phyloP scores from a whole-genome alignment of 1,140 invertebrate genomes.

The Yoshiicerus persimilis region DNA sequence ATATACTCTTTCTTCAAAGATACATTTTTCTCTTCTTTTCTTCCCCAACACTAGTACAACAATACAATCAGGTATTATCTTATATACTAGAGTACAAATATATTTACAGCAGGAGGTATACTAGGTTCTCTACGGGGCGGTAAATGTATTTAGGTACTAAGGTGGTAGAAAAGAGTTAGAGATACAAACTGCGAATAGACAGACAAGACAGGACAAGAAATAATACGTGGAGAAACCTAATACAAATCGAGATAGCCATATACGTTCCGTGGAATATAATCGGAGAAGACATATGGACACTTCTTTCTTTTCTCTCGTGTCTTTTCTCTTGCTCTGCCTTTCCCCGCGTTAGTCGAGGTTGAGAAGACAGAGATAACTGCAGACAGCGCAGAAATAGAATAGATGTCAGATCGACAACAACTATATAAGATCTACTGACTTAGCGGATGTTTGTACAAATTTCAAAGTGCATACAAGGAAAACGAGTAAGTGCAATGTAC shows the following conservation, averaged over 20 bases:
- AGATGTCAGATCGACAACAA: not conserved
- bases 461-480: constrained; percentile 17
- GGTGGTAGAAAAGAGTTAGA: too few species aligned
- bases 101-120: too few species aligned
- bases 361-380: not conserved
- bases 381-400: not conserved
- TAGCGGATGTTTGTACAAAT: constrained; percentile 16
- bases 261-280: not conserved
- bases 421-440: not conserved
- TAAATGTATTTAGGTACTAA: not conserved
- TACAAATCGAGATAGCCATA: not conserved
- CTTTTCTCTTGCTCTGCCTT: not conserved
- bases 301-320: not conserved
- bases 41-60: too few species aligned
- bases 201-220: not conserved
- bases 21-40: too few species aligned
- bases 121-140: not conserved
- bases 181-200: too few species aligned
- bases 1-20: not conserved
- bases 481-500: constrained; percentile 1
- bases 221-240: not conserved
- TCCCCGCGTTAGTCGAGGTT: not conserved
- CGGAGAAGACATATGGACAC: not conserved
- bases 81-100: too few species aligned
- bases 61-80: too few species aligned